Evolutionary conservation across 2,888 invertebrate species (phyloP).

Genomic region (Fragum fragum): DNA sequence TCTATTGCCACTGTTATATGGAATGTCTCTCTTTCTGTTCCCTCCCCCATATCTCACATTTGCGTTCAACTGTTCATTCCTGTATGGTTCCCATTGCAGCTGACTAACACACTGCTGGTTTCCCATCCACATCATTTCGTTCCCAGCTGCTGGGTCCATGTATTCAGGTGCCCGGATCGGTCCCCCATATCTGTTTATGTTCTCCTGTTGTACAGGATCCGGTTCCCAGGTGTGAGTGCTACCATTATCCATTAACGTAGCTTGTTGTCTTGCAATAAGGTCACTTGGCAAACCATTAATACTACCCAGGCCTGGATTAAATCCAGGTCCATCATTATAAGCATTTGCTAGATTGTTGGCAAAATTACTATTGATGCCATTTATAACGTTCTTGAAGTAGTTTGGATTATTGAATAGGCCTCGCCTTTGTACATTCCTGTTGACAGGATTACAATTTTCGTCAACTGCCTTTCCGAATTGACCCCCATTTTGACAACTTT

Average conservation of each 20-base stretch:
- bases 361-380: conserved; percentile 4
- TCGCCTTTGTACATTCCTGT: neutral
- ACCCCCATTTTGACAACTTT: neutral
- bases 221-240: neutral
- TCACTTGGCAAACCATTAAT: neutral
- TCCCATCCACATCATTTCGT: conserved; percentile 20
- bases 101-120: conserved; percentile 20
- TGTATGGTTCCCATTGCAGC: conserved; percentile 21
- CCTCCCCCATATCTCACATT: neutral
- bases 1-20: conserved; percentile 1
- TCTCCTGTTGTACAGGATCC: neutral
- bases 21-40: neutral
- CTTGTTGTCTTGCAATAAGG: neutral
- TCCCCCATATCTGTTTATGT: conserved; percentile 38
- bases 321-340: neutral
- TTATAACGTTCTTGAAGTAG: conserved; percentile 7
- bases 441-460: neutral
- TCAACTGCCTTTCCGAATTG: neutral
- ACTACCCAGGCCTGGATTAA: neutral
- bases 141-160: neutral
- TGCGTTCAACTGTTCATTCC: conserved; percentile 16
- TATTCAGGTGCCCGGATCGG: conserved; percentile 14
- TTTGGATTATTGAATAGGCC: neutral
- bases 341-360: neutral
- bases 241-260: neutral